Base-by-base conservation (phyloP, 2,888 invertebrate species). In the Mythimna vitellina region DNA sequence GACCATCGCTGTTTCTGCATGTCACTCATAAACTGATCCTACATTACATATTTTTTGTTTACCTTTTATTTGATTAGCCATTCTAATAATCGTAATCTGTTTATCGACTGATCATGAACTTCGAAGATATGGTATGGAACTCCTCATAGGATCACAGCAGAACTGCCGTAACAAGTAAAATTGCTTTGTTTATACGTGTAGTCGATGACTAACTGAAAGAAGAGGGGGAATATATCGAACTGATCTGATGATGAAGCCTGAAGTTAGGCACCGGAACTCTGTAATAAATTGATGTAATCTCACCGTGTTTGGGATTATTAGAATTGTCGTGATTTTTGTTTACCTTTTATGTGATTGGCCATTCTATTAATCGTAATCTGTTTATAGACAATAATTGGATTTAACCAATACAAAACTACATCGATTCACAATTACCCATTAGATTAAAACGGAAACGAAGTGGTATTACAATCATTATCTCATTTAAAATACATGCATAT, bases 391-490 rank as follows among this genome's bases (percentile, higher is more conserved):
- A 57, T 63, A 58, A 64, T 53, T 63, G 17, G n/a, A 42, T 57
- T 22, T n/a, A 17, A 51, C 4, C 10, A 61, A 57, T 77, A 53
- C 17, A 64, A 66, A 51, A 65, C 22, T 46, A n/a, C 1, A 60
- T n/a, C 17, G 22, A 25, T 60, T 3, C 10, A n/a, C 46, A 57
- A 57, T 54, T 51, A 72, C 14, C 5, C n/a, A 25, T 35, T 17
- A 12, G 17, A 69, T n/a, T 32, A 32, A 32, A 80, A n/a, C 71
- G 78, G 81, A 81, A 81, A 62, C 38, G 54, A 56, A 35, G 7
- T 10, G n/a, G 10, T 25, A 69, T 35, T 67, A 73, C 32, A 70
- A 74, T 71, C 46, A 64, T 73, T 46, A 70, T 74, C 65, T 70
- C 14, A 32, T 62, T 58, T 32, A 67, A 65, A 64, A 73, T 60